Evolutionary conservation across 2,888 invertebrate species (phyloP).

Genomic region (Eristalis pertinax): DNA sequence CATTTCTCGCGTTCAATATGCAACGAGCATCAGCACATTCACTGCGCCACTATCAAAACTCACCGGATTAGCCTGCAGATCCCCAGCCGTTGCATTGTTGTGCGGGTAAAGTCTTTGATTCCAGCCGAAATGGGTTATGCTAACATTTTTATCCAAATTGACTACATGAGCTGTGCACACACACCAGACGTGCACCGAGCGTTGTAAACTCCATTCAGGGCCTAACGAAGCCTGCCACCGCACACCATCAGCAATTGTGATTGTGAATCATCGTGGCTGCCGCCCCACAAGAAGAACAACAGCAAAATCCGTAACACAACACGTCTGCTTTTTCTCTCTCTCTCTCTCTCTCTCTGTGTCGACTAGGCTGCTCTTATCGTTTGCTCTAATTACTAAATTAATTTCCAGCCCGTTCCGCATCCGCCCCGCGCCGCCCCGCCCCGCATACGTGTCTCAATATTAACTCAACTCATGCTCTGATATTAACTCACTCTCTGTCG

Average conservation of each 20-base stretch:
- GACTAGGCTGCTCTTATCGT: conserved; percentile 38
- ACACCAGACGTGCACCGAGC: background rate
- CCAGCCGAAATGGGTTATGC: conserved; percentile 3
- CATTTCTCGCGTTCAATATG: no score
- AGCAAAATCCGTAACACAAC: conserved; percentile 24
- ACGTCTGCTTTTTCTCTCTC: background rate
- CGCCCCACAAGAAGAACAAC: background rate
- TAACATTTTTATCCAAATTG: conserved; percentile 17
- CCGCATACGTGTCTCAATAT: conserved; percentile 28
- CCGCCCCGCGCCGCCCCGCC: background rate
- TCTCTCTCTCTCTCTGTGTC: no score
- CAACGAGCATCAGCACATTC: no score
- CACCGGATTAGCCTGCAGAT: background rate
- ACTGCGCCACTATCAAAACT: no score
- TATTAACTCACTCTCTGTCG: conserved; percentile 50
- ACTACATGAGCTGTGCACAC: conserved; percentile 4
- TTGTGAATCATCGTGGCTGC: background rate
- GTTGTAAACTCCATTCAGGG: conserved; percentile 26
- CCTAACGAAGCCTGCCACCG: conserved; percentile 29
- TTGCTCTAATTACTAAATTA: conserved; percentile 63
- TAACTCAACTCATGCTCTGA: conserved; percentile 56
- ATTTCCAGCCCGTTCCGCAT: conserved; percentile 21
- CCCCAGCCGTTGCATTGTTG: background rate
- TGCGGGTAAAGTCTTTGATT: background rate
- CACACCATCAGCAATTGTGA: conserved; percentile 3